Base-by-base conservation (phyloP, 2,888 invertebrate species). In the Folsomia candida region DNA sequence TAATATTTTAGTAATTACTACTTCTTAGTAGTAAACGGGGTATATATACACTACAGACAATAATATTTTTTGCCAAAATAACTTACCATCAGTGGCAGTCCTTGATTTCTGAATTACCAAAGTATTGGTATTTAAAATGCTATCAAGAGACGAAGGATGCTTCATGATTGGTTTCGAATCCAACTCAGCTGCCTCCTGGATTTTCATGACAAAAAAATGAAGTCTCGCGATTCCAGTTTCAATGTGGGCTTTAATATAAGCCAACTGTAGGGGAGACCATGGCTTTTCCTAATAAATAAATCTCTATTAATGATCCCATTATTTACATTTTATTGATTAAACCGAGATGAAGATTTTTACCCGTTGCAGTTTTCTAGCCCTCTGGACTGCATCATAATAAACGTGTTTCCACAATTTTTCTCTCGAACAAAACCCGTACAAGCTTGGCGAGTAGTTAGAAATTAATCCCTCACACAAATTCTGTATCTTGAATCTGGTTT, bases 381-480 rank as follows among this genome's bases (percentile, higher is more conserved):
- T 25, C 14, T 64, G 58, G 4, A 78, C 70, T 2, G 77, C 76
- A 60, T 77, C 78, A 59, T 79, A 78, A 18, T 73, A 74, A 2
- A 70, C 78, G 20, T 67, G 66, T 20, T 76, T 73, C 79, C 79
- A 79, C 20, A 78, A 62, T 25, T 75, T 75, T 14, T 79, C 79
- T n/a, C 78, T 61, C n/a, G 73, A 76, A 29, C 72, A 59, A 1
- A 62, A 65, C 1, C 79, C 77, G 59, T 76, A 72, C 6, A 58
- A 37, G 37, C 76, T 75, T 20, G 75, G 70, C 14, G 68, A 67
- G 11, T 73, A 59, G n/a, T 72, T 67, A 20, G 2, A 24, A 54
- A 79, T 67, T 14, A 78, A 51, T 9, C 61, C 72, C 54, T 74
- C 75, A 57, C 77, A 78, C 25, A 73, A 61, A 37, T 76, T 76